Conservation (phyloP, 2,888 invertebrate species). For the Leptinotarsa rubiginosa region DNA sequence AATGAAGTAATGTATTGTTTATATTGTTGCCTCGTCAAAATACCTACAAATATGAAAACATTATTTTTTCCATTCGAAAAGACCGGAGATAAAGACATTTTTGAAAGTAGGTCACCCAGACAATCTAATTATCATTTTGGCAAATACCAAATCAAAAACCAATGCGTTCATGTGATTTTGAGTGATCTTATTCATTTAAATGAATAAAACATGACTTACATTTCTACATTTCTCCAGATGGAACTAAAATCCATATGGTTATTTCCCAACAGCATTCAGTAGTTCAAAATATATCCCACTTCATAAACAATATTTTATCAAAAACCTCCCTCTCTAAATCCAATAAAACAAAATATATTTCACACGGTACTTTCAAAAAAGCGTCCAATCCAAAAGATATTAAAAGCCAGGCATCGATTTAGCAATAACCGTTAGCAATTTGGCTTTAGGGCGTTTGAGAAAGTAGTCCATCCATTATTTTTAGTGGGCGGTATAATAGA, state of each 20-base stretch:
- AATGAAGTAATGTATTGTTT: no score
- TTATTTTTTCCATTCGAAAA: no score
- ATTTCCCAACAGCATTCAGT: background rate
- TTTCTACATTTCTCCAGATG: background rate
- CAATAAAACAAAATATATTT: constrained; percentile 42
- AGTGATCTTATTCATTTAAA: background rate
- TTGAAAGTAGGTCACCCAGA: no score
- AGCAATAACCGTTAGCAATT: constrained; percentile 48
- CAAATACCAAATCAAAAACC: no score
- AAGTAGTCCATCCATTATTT: constrained; percentile 47
- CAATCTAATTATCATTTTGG: no score
- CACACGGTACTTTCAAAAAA: constrained; percentile 35
- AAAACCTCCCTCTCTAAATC: constrained; percentile 3
- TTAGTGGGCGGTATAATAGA: constrained; percentile 41
- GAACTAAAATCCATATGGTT: background rate
- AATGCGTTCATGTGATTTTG: background rate
- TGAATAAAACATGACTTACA: no score
- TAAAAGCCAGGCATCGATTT: constrained; percentile 46
- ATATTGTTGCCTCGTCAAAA: no score
- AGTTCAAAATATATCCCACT: constrained; percentile 6
- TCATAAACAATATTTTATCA: background rate
- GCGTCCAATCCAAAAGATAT: constrained; percentile 45
- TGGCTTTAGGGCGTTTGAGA: constrained; percentile 44
- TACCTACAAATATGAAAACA: no score
- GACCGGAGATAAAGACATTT: no score